A percentile compares a stretch with the other conserved stretches of the same genome.
phyloP scores from a whole-genome alignment of 2,888 invertebrate genomes.

The Sepioteuthis lessoniana region DNA sequence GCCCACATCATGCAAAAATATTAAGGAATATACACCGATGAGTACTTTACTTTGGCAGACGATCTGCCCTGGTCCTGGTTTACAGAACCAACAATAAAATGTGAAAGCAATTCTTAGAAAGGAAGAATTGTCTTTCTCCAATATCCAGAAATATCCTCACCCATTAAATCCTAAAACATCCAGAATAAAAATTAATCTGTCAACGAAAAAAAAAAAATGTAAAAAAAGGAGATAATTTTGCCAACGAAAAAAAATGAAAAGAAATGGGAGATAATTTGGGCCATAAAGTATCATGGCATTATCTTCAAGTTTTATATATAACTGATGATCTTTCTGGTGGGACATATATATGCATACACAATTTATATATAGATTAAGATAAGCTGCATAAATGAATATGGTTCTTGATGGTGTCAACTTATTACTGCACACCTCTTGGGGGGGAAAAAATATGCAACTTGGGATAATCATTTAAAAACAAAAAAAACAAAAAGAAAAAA shows the following conservation, averaged over 20 bases:
- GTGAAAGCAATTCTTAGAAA: too few relatives aligned
- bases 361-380: background rate
- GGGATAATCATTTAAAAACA: background rate
- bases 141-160: background rate
- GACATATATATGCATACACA: too few relatives aligned
- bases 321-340: background rate
- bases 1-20: conserved; percentile 42
- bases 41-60: conserved; percentile 45
- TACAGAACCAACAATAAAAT: background rate
- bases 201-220: background rate
- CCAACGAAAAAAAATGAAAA: too few relatives aligned
- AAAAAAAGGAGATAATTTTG: too few relatives aligned
- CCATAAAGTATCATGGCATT: background rate
- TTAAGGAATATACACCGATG: conserved; percentile 41
- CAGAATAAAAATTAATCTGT: background rate
- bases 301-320: background rate
- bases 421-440: background rate
- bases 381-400: background rate
- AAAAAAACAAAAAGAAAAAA: background rate
- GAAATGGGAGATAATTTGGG: background rate
- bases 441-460: background rate
- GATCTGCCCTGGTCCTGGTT: background rate
- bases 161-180: background rate
- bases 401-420: background rate
- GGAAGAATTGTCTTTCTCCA: background rate